These are phyloP conservation scores for Cyrtorhinus lividipennis DNA, from an alignment of 1,140 invertebrate genomes.

Conservation along the genomic window DNA sequence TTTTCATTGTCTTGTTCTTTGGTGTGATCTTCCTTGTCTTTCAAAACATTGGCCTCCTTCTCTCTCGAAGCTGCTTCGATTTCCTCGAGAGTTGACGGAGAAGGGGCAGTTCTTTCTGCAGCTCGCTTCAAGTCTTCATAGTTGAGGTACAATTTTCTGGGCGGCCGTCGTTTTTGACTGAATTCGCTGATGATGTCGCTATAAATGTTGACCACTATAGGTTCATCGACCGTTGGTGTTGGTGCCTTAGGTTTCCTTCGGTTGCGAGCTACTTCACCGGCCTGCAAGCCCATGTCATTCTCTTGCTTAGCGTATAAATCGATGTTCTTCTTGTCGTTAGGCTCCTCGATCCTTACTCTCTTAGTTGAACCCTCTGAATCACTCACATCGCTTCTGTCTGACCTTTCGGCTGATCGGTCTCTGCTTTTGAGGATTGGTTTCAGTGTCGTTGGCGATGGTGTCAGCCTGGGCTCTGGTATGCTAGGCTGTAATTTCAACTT, in stretches of 20 bases:
- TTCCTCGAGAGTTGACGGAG: background rate
- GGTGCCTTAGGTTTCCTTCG: constrained; percentile 12
- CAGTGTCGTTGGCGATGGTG: constrained; percentile 7
- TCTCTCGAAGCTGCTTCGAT: background rate
- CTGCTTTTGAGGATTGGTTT: constrained; percentile 24
- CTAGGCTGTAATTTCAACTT: constrained; percentile 9
- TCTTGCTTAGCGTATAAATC: background rate
- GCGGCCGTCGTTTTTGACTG: constrained; percentile 37
- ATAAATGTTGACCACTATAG: constrained; percentile 60
- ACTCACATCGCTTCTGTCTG: constrained; percentile 9
- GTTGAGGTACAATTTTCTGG: constrained; percentile 40
- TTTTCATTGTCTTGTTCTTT: background rate
- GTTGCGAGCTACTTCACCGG: constrained; percentile 22
- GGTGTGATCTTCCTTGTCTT: background rate
- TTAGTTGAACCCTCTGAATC: constrained; percentile 17
- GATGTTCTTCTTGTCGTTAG: constrained; percentile 17
- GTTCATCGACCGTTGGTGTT: constrained; percentile 21
- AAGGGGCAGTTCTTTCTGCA: constrained; percentile 30
- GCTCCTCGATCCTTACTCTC: constrained; percentile 25
- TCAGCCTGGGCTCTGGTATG: constrained; percentile 9
- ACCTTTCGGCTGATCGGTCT: background rate
- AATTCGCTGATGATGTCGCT: constrained; percentile 60
- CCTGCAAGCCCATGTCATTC: constrained; percentile 19
- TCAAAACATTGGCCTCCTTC: too few relatives aligned
- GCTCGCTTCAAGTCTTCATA: constrained; percentile 46